Evolutionary conservation across 1,140 invertebrate species (phyloP), one percentile per base, ranked within the genome.

Genomic region (Samia ricini): DNA sequence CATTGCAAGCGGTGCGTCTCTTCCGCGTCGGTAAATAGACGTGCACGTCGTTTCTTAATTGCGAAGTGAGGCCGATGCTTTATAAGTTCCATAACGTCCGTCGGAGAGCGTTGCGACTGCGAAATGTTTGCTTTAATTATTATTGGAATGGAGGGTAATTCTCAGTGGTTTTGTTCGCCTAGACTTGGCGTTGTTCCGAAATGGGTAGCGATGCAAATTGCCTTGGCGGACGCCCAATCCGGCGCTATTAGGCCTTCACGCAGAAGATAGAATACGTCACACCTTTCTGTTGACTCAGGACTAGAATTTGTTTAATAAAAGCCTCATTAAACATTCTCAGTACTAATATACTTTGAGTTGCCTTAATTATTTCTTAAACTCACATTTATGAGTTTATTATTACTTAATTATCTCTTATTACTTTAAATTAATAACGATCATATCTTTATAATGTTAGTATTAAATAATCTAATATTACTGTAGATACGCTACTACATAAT

Each of bases 51-150:
- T 77, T 84, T 90, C 88, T 90, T 90, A 90, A 90, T 88, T 90
- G 85, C 88, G 76, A 83, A 78, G 75, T 80, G 79, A 23, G 75
- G 74, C 76, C 79, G 78, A 86, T 86, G 83, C 83, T 88, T 88
- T 88, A 88, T 88, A 88, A 88, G 84, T 82, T 88, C 85, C 83
- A 86, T 86, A 85, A 87, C 82, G 82, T 71, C 69, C 64, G 83
- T 81, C 82, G 77, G 79, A 76, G 77, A 72, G 69, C 71, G 84
- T 86, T 85, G 83, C 81, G 79, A 64, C 79, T 83, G 81, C 69
- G 84, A 88, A 88, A 89, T 89, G 85, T 90, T 85, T 88, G 88
- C 85, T 86, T 90, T 88, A 90, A 90, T 90, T 90, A 90, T 90
- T 90, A 90, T 88, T 90, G 87, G 87, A 90, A 90, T 90, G 82